Evolutionary conservation across 2,797 vertebrate species (phyloP), one percentile per base, ranked within the genome.

Genomic region (Nyctalus aviator): DNA sequence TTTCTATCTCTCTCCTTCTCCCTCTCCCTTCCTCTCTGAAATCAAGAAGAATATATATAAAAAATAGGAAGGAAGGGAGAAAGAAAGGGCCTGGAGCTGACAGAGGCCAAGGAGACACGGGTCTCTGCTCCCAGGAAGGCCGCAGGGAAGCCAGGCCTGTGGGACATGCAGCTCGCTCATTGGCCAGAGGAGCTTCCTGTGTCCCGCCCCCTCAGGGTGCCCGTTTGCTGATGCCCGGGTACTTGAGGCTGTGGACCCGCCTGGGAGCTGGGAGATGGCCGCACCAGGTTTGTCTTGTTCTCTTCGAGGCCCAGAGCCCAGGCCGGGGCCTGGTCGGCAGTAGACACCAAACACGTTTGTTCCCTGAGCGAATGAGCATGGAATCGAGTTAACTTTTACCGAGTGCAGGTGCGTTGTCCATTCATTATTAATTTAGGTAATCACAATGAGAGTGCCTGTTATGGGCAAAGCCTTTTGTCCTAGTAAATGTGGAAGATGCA

Each of bases 361-460:
- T 75, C 20, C 15, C 21, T 59, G 41, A 89, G 13, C 83, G 17
- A 81, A 48, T 84, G 41, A 50, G 9, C 41, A 73, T 81, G 72
- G 17, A 75, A 46, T 64, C 15, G 69, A 84, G 18, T 50, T 64
- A 66, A 68, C 62, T 62, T 90, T 69, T 46, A 77, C 48, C 64
- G 72, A 25, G 3, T 25, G 8, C 18, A 30, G 55, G 9, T 53
- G 21, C 32, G 84, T 84, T 91, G 72, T 81, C 64, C 41, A 44
- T 66, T 72, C 23, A 46, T 73, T 18, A 37, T 89, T 75, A n/a
- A 44, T 69, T 57, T 57, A 62, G 23, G 32, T 27, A 46, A 72
- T 78, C 57, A 30, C 37, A 86, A 77, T 64, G 72, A 90, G 10
- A 13, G 30, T 21, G 25, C 44, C 48, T 77, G 2, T 23, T 46